phyloP scores from a whole-genome alignment of 92 coral and sea anemone species.

The Metridium senile region DNA sequence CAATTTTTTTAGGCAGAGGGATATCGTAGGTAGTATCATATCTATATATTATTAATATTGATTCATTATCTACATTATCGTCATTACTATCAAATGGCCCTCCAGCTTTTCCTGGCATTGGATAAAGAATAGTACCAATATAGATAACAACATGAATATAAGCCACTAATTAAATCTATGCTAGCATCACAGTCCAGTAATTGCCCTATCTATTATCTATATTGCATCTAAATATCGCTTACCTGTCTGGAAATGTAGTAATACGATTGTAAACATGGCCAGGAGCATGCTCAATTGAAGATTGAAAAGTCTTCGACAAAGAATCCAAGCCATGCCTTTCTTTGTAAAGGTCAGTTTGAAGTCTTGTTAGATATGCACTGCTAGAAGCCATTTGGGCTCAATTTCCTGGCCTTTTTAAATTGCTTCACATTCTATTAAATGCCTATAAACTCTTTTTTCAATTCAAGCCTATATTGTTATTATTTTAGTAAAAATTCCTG shows the following conservation, averaged over 20 bases:
- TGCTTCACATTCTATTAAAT: not conserved
- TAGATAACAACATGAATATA: too few relatives aligned
- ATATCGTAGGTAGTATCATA: too few relatives aligned
- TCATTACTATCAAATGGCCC: too few relatives aligned
- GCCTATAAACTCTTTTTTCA: not conserved
- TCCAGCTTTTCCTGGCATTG: too few relatives aligned
- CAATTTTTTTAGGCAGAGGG: too few relatives aligned
- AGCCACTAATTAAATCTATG: too few relatives aligned
- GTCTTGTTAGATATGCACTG: conserved; percentile 44
- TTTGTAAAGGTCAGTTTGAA: conserved; percentile 81
- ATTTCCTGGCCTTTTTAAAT: not conserved
- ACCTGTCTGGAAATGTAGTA: conserved; percentile 81
- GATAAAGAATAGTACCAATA: too few relatives aligned
- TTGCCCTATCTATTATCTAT: not conserved
- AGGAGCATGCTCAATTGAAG: conserved; percentile 65
- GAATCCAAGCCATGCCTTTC: conserved; percentile 71
- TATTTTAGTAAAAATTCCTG: not conserved
- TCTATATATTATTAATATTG: too few relatives aligned
- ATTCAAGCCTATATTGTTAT: not conserved
- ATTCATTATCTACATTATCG: too few relatives aligned
- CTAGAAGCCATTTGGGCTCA: not conserved
- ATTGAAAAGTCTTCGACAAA: conserved; percentile 76
- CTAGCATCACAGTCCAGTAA: not conserved
- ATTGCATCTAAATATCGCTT: conserved; percentile 22
- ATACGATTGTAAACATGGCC: conserved; percentile 43